phyloP scores from a whole-genome alignment of 2,888 invertebrate species.

The Chaetogeoica ovagalla region DNA sequence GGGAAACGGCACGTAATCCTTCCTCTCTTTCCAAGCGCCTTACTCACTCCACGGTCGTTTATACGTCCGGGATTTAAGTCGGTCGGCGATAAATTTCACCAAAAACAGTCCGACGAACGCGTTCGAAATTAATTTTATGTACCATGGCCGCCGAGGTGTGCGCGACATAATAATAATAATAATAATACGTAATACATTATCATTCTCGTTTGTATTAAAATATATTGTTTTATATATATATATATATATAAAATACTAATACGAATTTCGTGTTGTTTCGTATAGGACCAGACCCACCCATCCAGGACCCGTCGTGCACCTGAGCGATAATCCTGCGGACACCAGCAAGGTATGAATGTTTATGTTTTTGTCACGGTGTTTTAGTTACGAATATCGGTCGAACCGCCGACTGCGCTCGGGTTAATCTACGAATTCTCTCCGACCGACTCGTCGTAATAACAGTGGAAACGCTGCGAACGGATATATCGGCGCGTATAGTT shows the following conservation, averaged over 20 bases:
- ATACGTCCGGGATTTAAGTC: conserved; percentile 35
- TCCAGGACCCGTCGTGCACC: conserved; percentile 93
- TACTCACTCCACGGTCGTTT: neutral
- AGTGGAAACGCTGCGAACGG: too few relatives aligned
- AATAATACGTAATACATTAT: neutral
- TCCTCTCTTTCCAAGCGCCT: too few relatives aligned
- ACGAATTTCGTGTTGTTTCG: conserved; percentile 20
- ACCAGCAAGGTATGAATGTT: conserved; percentile 83
- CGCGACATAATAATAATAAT: too few relatives aligned
- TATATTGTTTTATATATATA: too few relatives aligned
- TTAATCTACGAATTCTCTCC: too few relatives aligned
- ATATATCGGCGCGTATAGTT: too few relatives aligned
- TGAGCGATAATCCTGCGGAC: conserved; percentile 96
- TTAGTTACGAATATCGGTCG: too few relatives aligned
- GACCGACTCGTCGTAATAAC: too few relatives aligned
- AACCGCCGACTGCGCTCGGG: too few relatives aligned
- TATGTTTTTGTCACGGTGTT: too few relatives aligned
- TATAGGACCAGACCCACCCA: conserved; percentile 87
- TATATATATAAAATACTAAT: conserved; percentile 23
- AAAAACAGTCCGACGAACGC: conserved; percentile 31
- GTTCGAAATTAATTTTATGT: conserved; percentile 43
- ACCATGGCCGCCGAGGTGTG: neutral
- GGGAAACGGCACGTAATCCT: conserved; percentile 17
- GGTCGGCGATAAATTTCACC: conserved; percentile 42
- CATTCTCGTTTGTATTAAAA: too few relatives aligned